Percentiles rank a stretch among this genome's conserved stretches.
Evolutionary conservation across 2,113 vertebrate species (phyloP).

Genomic region (Noctilio leporinus): DNA sequence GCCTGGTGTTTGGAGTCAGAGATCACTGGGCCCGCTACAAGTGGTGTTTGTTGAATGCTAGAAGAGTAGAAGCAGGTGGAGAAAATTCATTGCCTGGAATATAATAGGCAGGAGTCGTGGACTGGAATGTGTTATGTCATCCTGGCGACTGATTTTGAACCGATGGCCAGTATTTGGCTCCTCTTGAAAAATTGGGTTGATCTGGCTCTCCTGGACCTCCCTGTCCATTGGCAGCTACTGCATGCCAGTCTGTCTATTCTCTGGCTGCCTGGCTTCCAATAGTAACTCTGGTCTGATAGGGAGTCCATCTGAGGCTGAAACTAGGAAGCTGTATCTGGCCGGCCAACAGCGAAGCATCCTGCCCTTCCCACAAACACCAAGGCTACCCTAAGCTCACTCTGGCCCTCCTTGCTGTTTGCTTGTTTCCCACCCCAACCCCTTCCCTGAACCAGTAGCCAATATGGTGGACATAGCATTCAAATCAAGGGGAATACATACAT

Average conservation of each 20-base stretch:
- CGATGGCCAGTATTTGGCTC: accelerated
- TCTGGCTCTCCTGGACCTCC: not conserved
- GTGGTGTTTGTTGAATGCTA: not conserved
- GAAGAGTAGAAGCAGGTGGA: not conserved
- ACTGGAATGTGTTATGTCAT: not conserved
- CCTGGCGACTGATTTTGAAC: not conserved
- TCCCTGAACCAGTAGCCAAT: not conserved
- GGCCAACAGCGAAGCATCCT: not conserved
- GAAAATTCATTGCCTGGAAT: not conserved
- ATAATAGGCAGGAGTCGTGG: not conserved
- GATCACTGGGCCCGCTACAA: accelerated
- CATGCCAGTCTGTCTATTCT: accelerated
- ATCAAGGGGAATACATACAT: not conserved
- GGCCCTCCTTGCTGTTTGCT: not conserved
- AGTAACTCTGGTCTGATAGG: not conserved
- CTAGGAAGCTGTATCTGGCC: not conserved
- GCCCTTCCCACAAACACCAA: not conserved
- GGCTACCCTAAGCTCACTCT: not conserved
- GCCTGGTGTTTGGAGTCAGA: not conserved
- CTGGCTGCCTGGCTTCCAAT: not conserved
- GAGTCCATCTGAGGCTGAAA: not conserved
- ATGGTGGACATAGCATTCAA: not conserved
- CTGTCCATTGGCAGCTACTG: not conserved
- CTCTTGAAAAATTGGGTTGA: not conserved
- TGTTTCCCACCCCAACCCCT: accelerated